phyloP scores from a whole-genome alignment of 2,888 invertebrate species.

The Leptarthrus brevirostris region DNA sequence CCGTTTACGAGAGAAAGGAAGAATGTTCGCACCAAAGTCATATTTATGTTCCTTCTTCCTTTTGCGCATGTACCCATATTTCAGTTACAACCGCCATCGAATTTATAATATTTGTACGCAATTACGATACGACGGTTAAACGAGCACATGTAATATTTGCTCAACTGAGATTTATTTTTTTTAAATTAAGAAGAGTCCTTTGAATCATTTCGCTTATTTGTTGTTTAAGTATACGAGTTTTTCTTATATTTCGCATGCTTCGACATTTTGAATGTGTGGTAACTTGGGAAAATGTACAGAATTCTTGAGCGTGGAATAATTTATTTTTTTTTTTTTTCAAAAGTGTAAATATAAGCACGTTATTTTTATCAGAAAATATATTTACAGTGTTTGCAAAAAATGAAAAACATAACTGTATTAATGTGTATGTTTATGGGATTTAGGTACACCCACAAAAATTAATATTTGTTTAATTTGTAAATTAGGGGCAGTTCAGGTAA shows the following conservation, averaged over 20 bases:
- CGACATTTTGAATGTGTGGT: no score
- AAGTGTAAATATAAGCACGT: no score
- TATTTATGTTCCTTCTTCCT: neutral
- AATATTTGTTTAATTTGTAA: no score
- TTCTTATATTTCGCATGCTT: neutral
- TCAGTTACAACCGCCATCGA: slow-evolving; percentile 18
- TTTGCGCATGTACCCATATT: slow-evolving; percentile 27
- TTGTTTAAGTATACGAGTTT: neutral
- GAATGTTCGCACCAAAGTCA: neutral
- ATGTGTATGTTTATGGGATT: no score
- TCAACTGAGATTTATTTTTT: slow-evolving; percentile 14
- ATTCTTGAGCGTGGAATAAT: neutral
- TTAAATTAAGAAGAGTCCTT: slow-evolving; percentile 43
- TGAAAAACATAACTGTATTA: no score
- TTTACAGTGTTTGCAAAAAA: no score
- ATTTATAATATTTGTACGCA: neutral
- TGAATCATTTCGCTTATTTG: neutral
- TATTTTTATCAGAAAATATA: no score
- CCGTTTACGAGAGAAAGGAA: neutral
- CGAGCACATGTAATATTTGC: slow-evolving; percentile 16
- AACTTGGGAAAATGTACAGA: neutral
- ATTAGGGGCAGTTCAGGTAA: no score
- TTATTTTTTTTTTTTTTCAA: no score
- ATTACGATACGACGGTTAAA: neutral
- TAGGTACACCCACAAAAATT: no score